Conservation (phyloP, 2,888 invertebrate genomes). For the Trichogramma evanescens region DNA sequence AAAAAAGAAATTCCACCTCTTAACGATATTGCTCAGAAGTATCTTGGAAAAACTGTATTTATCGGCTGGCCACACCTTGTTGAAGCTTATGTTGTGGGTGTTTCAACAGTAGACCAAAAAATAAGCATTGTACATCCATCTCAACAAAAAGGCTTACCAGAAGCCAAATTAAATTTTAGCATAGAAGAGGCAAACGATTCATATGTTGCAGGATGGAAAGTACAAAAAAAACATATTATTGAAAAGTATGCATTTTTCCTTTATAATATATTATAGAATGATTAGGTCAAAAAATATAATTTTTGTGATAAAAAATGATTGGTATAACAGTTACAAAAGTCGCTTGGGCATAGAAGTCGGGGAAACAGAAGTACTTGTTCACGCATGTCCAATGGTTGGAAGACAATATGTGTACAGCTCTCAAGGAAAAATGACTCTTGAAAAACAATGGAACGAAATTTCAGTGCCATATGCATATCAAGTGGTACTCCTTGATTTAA, state of each 20-base stretch:
- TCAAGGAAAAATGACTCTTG: conserved; percentile 59
- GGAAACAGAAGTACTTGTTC: conserved; percentile 59
- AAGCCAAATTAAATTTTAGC: conserved; percentile 12
- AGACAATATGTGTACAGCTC: conserved; percentile 54
- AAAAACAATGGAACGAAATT: conserved; percentile 65
- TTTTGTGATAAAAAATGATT: neutral
- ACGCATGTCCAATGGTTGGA: conserved; percentile 68
- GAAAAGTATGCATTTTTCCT: conserved; percentile 49
- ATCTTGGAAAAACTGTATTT: conserved; percentile 69
- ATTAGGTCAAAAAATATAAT: neutral
- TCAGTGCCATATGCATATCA: conserved; percentile 65
- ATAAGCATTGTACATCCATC: conserved; percentile 15
- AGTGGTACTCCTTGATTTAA: conserved; percentile 55
- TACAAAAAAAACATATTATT: conserved; percentile 51
- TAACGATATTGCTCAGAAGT: conserved; percentile 54
- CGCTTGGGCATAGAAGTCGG: conserved; percentile 76
- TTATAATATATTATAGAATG: neutral
- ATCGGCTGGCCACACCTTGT: conserved; percentile 90
- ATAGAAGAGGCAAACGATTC: conserved; percentile 28
- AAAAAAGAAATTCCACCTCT: conserved; percentile 46
- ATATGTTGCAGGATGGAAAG: conserved; percentile 23
- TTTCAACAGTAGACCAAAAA: conserved; percentile 52
- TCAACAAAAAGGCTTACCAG: conserved; percentile 15
- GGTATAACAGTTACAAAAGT: conserved; percentile 56
- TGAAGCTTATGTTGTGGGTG: conserved; percentile 67